Conservation (phyloP, 2,888 invertebrate genomes). For the Pyralis farinalis region DNA sequence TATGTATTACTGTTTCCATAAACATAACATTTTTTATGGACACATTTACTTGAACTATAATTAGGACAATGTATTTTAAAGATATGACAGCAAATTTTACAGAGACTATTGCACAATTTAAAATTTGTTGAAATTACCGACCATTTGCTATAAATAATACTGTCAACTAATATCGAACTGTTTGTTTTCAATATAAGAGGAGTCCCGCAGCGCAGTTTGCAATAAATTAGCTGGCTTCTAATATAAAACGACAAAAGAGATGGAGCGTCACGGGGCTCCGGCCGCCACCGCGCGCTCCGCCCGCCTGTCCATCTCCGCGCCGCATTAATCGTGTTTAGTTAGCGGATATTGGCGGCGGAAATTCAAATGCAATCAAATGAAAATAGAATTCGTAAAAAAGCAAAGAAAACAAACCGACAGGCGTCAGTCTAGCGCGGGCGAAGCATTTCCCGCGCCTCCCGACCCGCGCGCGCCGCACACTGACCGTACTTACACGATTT, state of each 20-base stretch:
- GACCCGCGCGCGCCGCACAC: slow-evolving; percentile 38
- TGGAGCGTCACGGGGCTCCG: slow-evolving; percentile 48
- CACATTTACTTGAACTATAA: too few relatives aligned
- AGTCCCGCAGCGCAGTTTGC: slow-evolving; percentile 69
- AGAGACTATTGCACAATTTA: too few relatives aligned
- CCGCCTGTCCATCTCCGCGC: slow-evolving; percentile 74
- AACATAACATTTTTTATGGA: too few relatives aligned
- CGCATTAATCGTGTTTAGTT: slow-evolving; percentile 82
- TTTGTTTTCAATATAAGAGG: slow-evolving; percentile 44
- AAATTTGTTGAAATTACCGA: too few relatives aligned
- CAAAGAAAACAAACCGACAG: slow-evolving; percentile 79
- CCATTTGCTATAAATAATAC: background rate
- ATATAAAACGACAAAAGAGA: slow-evolving; percentile 79
- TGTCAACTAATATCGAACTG: slow-evolving; percentile 18
- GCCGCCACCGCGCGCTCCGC: slow-evolving; percentile 38
- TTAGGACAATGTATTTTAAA: too few relatives aligned
- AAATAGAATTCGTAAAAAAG: slow-evolving; percentile 79
- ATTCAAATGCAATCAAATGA: slow-evolving; percentile 82
- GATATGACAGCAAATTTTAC: too few relatives aligned
- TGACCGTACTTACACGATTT: slow-evolving; percentile 81
- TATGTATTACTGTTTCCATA: too few relatives aligned
- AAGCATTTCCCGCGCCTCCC: slow-evolving; percentile 42
- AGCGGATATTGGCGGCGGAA: slow-evolving; percentile 81
- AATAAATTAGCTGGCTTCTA: slow-evolving; percentile 78
- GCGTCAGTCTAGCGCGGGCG: slow-evolving; percentile 75